Conservation (phyloP, 2,113 vertebrate species). For the Litocranius walleri region DNA sequence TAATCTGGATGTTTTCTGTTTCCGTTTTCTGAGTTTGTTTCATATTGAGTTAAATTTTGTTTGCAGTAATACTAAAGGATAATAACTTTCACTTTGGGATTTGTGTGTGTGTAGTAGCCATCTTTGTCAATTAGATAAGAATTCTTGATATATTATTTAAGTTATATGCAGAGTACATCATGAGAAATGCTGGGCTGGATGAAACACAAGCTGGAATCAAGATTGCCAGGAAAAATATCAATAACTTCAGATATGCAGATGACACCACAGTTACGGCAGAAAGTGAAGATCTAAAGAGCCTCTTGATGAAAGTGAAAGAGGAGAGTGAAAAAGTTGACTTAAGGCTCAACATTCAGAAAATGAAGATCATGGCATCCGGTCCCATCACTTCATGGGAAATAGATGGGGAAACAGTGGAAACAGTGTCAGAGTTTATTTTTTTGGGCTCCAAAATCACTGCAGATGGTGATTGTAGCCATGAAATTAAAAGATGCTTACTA, state of each 20-base stretch:
- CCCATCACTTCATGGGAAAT: not conserved
- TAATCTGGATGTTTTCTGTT: not conserved
- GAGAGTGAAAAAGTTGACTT: not conserved
- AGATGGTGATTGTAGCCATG: not conserved
- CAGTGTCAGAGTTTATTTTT: not conserved
- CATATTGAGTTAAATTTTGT: not conserved
- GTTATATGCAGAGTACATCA: not conserved
- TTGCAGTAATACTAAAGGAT: not conserved
- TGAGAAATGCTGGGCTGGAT: not conserved
- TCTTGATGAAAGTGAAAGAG: not conserved
- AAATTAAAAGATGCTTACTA: not conserved
- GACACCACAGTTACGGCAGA: not conserved
- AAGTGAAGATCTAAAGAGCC: not conserved
- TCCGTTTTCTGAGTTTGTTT: constrained; percentile 11
- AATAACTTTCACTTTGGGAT: not conserved
- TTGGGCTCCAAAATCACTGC: accelerated
- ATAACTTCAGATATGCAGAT: not conserved
- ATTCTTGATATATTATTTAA: not conserved
- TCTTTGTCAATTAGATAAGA: not conserved
- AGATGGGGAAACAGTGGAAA: not conserved
- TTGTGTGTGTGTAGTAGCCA: not conserved
- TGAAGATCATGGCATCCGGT: not conserved
- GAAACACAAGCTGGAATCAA: not conserved
- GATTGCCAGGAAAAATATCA: not conserved
- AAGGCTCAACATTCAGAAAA: not conserved